phyloP scores from a whole-genome alignment of 2,888 invertebrate species.

The Yponomeuta evonymella region DNA sequence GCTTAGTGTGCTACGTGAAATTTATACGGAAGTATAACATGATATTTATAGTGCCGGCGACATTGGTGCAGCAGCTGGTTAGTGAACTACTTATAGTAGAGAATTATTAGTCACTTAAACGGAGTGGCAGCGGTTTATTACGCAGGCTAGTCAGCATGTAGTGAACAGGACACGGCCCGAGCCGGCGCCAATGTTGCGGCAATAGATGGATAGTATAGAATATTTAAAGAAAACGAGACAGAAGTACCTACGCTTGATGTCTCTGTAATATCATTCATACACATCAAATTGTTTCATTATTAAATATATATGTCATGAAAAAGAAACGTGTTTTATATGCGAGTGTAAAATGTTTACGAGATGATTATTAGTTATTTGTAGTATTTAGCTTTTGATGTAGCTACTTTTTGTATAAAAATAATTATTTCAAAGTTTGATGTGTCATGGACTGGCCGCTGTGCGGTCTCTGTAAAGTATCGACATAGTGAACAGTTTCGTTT shows the following conservation, averaged over 20 bases:
- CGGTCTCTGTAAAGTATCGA: constrained; percentile 25
- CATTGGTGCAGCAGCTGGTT: constrained; percentile 6
- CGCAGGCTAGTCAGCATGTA: constrained; percentile 3
- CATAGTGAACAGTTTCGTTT: background rate
- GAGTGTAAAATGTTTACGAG: constrained; percentile 35
- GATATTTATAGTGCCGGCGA: background rate
- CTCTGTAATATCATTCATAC: constrained; percentile 59
- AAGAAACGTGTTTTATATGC: constrained; percentile 39
- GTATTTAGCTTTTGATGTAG: constrained; percentile 62
- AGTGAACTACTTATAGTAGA: background rate
- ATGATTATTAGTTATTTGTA: constrained; percentile 58
- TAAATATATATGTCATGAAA: constrained; percentile 38
- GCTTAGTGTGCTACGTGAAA: constrained; percentile 14
- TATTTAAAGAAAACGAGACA: constrained; percentile 11
- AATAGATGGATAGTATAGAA: constrained; percentile 14
- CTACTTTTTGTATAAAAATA: constrained; percentile 43
- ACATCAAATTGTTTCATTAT: constrained; percentile 62
- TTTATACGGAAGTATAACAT: constrained; percentile 8
- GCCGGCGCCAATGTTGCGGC: constrained; percentile 10
- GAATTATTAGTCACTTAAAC: background rate
- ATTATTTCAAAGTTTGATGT: constrained; percentile 12
- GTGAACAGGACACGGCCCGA: background rate
- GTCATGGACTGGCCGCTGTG: constrained; percentile 34
- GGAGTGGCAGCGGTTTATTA: background rate
- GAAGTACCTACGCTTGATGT: constrained; percentile 21